Conservation (phyloP, 2,888 invertebrate genomes). For the Arrhopalites spinosus region DNA sequence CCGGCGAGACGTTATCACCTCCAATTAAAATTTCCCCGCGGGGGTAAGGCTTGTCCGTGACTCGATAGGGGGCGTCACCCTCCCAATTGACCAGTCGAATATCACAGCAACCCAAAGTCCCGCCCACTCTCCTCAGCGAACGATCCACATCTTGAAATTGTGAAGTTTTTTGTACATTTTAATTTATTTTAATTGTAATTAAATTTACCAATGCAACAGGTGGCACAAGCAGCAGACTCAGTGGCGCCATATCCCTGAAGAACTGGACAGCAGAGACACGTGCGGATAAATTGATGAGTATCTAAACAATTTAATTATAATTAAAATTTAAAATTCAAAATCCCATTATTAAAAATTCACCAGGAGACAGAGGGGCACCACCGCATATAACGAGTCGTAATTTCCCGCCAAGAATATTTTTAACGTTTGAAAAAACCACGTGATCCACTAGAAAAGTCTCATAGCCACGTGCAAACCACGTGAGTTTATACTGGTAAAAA, state of each 20-base stretch:
- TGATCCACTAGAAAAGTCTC: no score
- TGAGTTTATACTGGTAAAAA: no score
- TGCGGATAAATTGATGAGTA: no score
- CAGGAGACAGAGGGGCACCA: slow-evolving; percentile 88
- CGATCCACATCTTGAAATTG: slow-evolving; percentile 66
- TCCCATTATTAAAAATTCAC: slow-evolving; percentile 82
- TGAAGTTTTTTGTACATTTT: no score
- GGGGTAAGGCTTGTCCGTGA: slow-evolving; percentile 82
- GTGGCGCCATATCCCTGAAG: slow-evolving; percentile 95
- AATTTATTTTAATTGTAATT: no score
- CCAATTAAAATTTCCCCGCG: slow-evolving; percentile 79
- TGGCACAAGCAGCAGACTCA: slow-evolving; percentile 81
- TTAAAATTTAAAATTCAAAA: no score
- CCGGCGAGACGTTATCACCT: slow-evolving; percentile 87
- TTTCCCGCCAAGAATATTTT: slow-evolving; percentile 84
- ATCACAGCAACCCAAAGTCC: slow-evolving; percentile 81
- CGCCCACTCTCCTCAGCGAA: slow-evolving; percentile 84
- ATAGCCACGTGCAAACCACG: no score
- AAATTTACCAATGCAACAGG: no score
- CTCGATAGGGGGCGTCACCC: slow-evolving; percentile 87
- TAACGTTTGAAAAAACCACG: slow-evolving; percentile 60
- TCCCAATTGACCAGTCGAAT: slow-evolving; percentile 88
- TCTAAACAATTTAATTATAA: no score
- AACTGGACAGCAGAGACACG: slow-evolving; percentile 64
- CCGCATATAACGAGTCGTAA: slow-evolving; percentile 87